Evolutionary conservation across 2,888 invertebrate species (phyloP).

Genomic region (Agriopis aurantiaria): DNA sequence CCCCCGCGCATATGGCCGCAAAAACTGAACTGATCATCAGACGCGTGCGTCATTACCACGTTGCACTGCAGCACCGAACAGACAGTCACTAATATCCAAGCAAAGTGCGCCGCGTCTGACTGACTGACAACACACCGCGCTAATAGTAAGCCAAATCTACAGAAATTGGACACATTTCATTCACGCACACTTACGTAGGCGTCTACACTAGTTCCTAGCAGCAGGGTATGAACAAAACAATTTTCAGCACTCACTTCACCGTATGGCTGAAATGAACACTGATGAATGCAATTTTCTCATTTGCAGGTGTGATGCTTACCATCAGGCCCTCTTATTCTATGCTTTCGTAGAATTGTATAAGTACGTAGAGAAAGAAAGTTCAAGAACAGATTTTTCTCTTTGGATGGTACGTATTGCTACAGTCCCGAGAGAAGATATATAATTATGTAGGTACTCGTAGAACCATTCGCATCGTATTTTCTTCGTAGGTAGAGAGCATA

Average conservation of each 20-base stretch:
- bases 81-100: constrained; percentile 43
- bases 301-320: too few relatives aligned
- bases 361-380: background rate
- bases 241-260: background rate
- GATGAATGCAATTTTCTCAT: too few relatives aligned
- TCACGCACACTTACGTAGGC: constrained; percentile 20
- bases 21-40: constrained; percentile 55
- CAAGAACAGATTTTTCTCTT: background rate
- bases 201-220: background rate
- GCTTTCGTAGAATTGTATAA: too few relatives aligned
- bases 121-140: constrained; percentile 17
- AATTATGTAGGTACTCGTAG: too few relatives aligned
- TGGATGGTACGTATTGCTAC: background rate
- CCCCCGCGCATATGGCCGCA: constrained; percentile 58
- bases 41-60: constrained; percentile 51
- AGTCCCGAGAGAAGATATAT: background rate
- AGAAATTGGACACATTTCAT: constrained; percentile 11
- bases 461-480: background rate
- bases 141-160: constrained; percentile 18
- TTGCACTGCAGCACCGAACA: constrained; percentile 52
- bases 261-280: too few relatives aligned
- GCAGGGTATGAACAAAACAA: background rate
- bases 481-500: constrained; percentile 16
- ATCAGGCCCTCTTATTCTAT: too few relatives aligned
- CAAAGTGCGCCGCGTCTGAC: constrained; percentile 42